Conservation (phyloP, 2,113 vertebrate genomes). For the Perccottus glenii region DNA sequence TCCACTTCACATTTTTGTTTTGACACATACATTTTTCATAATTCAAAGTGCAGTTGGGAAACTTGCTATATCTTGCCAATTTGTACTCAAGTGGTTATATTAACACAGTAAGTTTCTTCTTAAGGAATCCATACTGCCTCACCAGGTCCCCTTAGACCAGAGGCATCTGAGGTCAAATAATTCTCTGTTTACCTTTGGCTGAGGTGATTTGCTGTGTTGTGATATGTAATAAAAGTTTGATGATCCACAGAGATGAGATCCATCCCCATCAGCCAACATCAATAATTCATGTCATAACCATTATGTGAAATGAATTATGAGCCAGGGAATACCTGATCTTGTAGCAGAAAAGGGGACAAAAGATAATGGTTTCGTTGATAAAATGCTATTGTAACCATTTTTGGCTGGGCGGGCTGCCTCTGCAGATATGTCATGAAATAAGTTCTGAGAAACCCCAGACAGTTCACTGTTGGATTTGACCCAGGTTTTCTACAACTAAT, state of each 20-base stretch:
- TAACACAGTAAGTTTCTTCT: background rate
- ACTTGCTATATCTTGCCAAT: too few species aligned
- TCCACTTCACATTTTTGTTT: too few species aligned
- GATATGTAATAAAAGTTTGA: constrained; percentile 26
- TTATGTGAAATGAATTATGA: constrained; percentile 37
- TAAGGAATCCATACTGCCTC: background rate
- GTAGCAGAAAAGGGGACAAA: background rate
- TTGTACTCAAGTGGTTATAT: too few species aligned
- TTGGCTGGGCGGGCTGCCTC: constrained; percentile 1
- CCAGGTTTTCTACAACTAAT: background rate
- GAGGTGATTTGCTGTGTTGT: constrained; percentile 16
- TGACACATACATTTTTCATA: too few species aligned
- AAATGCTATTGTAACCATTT: background rate
- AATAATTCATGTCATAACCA: constrained; percentile 52
- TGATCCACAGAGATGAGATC: constrained; percentile 15
- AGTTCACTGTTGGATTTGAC: background rate
- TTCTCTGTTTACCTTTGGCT: constrained; percentile 7
- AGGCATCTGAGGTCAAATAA: background rate
- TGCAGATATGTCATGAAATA: background rate
- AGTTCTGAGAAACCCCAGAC: background rate
- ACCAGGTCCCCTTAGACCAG: background rate
- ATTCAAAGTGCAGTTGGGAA: too few species aligned
- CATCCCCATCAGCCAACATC: constrained; percentile 36
- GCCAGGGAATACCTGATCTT: constrained; percentile 32
- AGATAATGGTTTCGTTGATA: constrained; percentile 10